These are phyloP conservation scores for Chiloscyllium punctatum DNA, from an alignment of 2,797 vertebrate species.

Conservation along the genomic window DNA sequence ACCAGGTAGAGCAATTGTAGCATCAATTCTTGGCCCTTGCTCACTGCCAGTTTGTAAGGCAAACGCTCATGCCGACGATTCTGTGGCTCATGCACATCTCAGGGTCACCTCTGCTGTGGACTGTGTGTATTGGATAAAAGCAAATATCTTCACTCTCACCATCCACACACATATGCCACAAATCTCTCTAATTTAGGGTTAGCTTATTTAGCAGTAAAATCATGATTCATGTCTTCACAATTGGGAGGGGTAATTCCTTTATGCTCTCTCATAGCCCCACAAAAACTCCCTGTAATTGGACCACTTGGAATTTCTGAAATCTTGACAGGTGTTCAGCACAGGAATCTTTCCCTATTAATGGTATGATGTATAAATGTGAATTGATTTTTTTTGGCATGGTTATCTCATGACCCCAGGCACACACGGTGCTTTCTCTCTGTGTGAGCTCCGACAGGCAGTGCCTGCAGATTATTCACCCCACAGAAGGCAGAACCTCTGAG, in stretches of 20 bases:
- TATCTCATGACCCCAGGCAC: no score
- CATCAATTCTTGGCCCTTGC: background rate
- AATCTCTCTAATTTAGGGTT: background rate
- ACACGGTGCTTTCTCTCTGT: no score
- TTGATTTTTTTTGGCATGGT: no score
- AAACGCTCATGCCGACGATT: background rate
- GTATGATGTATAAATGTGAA: no score
- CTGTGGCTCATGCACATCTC: background rate
- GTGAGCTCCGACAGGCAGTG: no score
- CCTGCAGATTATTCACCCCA: no score
- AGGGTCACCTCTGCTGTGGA: background rate
- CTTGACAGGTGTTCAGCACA: no score
- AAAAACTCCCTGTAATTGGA: no score
- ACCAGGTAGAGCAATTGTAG: no score
- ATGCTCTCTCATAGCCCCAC: background rate
- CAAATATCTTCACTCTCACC: background rate
- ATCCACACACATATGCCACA: background rate
- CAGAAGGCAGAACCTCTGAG: no score
- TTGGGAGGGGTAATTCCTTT: background rate
- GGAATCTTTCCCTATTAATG: no score
- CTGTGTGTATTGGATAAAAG: background rate
- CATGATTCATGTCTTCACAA: background rate
- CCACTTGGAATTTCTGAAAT: background rate
- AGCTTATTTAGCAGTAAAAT: background rate
- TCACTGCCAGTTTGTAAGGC: no score